Conservation (phyloP, 2,113 vertebrate species). For the Paralichthys olivaceus region DNA sequence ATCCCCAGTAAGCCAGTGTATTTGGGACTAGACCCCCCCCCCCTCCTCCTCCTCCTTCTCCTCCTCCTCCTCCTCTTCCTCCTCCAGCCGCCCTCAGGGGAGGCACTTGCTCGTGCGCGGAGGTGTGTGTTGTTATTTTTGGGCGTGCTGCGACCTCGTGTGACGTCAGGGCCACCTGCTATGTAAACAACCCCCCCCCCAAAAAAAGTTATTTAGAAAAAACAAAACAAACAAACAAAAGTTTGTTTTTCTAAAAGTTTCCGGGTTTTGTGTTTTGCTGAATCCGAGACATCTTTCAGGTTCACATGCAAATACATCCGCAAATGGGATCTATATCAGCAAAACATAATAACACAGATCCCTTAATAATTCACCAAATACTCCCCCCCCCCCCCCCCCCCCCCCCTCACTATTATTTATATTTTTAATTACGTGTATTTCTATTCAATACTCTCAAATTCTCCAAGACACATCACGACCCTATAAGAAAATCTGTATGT, state of each 20-base stretch:
- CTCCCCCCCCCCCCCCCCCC: too few species aligned
- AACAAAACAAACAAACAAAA: neutral
- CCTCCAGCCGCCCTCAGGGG: conserved; percentile 58
- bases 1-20: conserved; percentile 76
- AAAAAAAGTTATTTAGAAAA: too few species aligned
- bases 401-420: too few species aligned
- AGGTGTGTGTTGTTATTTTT: conserved; percentile 79
- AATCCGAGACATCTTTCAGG: too few species aligned
- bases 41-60: neutral
- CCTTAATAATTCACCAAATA: neutral
- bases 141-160: conserved; percentile 82
- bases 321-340: neutral
- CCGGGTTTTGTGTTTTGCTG: too few species aligned
- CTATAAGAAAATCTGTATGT: neutral
- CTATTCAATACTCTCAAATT: too few species aligned
- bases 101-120: conserved; percentile 78
- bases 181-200: conserved; percentile 81
- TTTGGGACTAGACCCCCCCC: conserved; percentile 82
- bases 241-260: neutral
- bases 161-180: conserved; percentile 94
- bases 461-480: too few species aligned
- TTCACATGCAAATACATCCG: neutral
- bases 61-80: conserved; percentile 7
- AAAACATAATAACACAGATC: neutral
- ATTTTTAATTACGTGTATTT: too few species aligned